Evolutionary conservation across 2,797 vertebrate species (phyloP).

Genomic region (Acanthornis magna): DNA sequence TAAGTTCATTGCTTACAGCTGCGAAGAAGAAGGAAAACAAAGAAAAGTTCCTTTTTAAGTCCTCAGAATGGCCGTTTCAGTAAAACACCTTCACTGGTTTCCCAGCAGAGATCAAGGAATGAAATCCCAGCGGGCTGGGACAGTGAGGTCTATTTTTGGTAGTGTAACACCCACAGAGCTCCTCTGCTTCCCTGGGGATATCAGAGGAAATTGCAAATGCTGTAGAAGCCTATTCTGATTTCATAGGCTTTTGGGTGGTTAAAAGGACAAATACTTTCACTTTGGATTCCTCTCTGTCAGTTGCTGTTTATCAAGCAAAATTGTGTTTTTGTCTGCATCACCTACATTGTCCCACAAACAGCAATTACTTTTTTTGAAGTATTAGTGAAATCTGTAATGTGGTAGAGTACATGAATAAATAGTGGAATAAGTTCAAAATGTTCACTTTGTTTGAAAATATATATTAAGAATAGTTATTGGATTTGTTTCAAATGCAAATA

Average conservation of each 20-base stretch:
- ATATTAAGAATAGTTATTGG: neutral
- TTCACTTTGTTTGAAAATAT: neutral
- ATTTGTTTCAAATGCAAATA: neutral
- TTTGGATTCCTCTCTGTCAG: neutral
- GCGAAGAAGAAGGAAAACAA: neutral
- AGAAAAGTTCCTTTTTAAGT: neutral
- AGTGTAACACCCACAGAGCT: neutral
- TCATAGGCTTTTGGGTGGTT: neutral
- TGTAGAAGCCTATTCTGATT: neutral
- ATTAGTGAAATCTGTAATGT: neutral
- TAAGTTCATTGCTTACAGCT: neutral
- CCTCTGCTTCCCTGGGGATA: neutral
- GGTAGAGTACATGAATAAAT: neutral
- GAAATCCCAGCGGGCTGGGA: neutral
- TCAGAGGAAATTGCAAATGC: slow-evolving; percentile 7
- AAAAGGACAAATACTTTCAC: neutral
- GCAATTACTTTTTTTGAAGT: neutral
- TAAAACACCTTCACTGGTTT: neutral
- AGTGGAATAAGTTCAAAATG: neutral
- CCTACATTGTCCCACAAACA: neutral
- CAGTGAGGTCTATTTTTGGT: neutral
- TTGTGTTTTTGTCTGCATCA: neutral
- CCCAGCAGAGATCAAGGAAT: neutral
- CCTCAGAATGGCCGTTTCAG: neutral
- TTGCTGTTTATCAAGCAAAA: neutral